These are phyloP conservation scores for Ranitomeya imitator DNA, from an alignment of 2,113 vertebrate species.

Conservation along the genomic window DNA sequence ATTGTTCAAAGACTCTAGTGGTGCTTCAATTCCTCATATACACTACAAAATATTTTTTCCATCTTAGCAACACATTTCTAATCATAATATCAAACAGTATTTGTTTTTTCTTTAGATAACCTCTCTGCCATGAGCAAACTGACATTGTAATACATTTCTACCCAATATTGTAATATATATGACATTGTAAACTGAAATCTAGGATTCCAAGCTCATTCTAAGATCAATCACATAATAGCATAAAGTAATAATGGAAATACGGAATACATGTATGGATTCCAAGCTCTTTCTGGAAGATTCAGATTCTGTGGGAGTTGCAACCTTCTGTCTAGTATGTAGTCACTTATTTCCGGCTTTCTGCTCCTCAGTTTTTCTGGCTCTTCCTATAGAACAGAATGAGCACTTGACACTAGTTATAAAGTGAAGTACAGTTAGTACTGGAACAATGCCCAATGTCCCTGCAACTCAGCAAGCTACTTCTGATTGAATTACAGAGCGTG, in stretches of 20 bases:
- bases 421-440: slow-evolving; percentile 24
- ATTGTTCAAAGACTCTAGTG: no score
- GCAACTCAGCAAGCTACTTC: background rate
- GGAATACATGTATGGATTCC: background rate
- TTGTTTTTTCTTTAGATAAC: background rate
- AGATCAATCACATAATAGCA: background rate
- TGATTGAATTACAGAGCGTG: slow-evolving; percentile 19
- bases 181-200: background rate
- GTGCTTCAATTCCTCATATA: no score
- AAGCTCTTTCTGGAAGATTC: background rate
- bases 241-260: background rate
- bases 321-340: background rate
- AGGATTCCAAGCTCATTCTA: background rate
- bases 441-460: slow-evolving; percentile 8
- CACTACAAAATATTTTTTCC: no score
- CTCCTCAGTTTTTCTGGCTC: background rate
- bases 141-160: background rate
- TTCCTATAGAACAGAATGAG: background rate
- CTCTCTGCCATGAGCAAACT: background rate
- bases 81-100: no score
- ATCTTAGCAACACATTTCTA: no score
- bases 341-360: background rate
- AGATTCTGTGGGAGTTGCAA: background rate
- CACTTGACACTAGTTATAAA: slow-evolving; percentile 11
- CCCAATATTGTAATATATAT: background rate